phyloP scores from a whole-genome alignment of 2,888 invertebrate genomes.

The Hypolimnas misippus region DNA sequence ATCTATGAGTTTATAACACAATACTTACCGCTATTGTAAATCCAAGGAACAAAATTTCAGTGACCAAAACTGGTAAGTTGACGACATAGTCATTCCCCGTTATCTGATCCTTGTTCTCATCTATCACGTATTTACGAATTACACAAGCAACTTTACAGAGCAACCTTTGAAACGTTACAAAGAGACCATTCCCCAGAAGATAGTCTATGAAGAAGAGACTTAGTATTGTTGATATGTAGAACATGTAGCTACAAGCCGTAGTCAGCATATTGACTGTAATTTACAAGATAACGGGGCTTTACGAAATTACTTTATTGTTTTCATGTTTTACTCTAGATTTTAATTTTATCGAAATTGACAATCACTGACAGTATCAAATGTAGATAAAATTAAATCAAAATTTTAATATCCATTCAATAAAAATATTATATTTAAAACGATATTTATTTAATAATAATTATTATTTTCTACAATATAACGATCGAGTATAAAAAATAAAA shows the following conservation, averaged over 20 bases:
- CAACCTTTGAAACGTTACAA: constrained; percentile 53
- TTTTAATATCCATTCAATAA: too few relatives aligned
- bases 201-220: constrained; percentile 63
- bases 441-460: too few relatives aligned
- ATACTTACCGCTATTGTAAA: constrained; percentile 60
- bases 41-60: constrained; percentile 58
- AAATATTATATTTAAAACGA: too few relatives aligned
- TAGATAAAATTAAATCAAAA: too few relatives aligned
- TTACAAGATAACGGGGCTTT: constrained; percentile 20
- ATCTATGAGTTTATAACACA: too few relatives aligned
- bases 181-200: constrained; percentile 63
- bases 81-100: constrained; percentile 46
- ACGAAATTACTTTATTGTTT: constrained; percentile 23
- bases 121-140: constrained; percentile 54
- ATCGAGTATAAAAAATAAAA: too few relatives aligned
- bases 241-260: constrained; percentile 43
- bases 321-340: constrained; percentile 4
- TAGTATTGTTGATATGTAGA: constrained; percentile 53
- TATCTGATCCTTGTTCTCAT: constrained; percentile 52
- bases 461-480: too few relatives aligned
- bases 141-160: constrained; percentile 60
- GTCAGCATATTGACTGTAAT: constrained; percentile 48
- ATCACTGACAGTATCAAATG: neutral
- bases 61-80: constrained; percentile 54
- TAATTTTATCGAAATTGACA: neutral